Conservation (phyloP, 2,797 vertebrate genomes). For the Gobio occitaniae region DNA sequence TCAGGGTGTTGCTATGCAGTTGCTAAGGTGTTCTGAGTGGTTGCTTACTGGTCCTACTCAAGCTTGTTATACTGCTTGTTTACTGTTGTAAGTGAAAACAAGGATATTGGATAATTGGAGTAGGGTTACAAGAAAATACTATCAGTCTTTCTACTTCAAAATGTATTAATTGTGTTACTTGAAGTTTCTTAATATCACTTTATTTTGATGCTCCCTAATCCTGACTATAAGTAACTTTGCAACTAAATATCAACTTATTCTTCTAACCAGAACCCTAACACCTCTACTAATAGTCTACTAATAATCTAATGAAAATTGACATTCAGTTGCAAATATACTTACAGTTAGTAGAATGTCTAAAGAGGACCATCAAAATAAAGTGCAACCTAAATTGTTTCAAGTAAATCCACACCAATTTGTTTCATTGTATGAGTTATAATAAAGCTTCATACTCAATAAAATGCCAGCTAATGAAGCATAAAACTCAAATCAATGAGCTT, state of each 20-base stretch:
- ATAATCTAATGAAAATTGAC: too few relatives aligned
- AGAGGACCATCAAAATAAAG: not conserved
- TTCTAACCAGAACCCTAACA: too few relatives aligned
- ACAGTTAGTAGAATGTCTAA: too few relatives aligned
- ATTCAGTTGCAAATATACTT: too few relatives aligned
- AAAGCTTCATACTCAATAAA: not conserved
- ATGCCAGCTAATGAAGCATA: not conserved
- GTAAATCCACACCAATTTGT: not conserved
- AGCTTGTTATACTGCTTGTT: not conserved
- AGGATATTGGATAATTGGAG: not conserved
- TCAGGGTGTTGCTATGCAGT: not conserved
- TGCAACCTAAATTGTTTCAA: not conserved
- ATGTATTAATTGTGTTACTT: not conserved
- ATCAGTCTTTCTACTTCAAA: not conserved
- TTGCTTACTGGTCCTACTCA: not conserved
- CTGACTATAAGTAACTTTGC: too few relatives aligned
- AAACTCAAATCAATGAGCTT: not conserved
- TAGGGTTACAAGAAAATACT: not conserved
- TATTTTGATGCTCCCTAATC: too few relatives aligned
- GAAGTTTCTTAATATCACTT: not conserved
- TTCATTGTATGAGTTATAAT: not conserved
- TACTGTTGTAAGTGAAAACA: not conserved
- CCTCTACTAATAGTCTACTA: too few relatives aligned
- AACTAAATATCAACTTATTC: too few relatives aligned
- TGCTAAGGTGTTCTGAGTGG: not conserved